Percentiles rank a stretch among this genome's conserved stretches.
Conservation (phyloP, 2,113 vertebrate genomes). For the Tenebrosternarchus preto region DNA sequence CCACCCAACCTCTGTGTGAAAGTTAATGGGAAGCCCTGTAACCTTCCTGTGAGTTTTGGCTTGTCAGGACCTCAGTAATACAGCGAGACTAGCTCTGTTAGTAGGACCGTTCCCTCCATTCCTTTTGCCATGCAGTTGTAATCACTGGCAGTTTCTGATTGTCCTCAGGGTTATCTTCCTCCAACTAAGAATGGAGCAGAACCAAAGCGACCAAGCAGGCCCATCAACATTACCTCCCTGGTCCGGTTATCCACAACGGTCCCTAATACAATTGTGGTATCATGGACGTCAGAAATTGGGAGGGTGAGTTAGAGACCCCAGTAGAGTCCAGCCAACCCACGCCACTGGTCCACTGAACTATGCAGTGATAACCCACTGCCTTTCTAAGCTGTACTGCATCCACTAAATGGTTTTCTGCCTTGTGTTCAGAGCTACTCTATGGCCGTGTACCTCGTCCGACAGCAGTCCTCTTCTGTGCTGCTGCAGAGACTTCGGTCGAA, state of each 20-base stretch:
- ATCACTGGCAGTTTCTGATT: background rate
- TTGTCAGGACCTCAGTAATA: background rate
- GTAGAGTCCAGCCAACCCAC: background rate
- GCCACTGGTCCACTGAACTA: background rate
- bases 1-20: conserved; percentile 97
- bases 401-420: background rate
- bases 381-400: background rate
- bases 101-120: background rate
- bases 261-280: conserved; percentile 96
- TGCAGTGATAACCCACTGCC: background rate
- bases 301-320: conserved; percentile 77
- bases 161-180: conserved; percentile 92
- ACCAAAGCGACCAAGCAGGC: conserved; percentile 98
- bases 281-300: conserved; percentile 98
- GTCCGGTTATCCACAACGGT: conserved; percentile 95
- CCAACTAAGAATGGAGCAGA: conserved; percentile 99
- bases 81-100: too few relatives aligned
- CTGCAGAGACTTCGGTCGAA: conserved; percentile 94
- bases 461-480: conserved; percentile 93
- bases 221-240: conserved; percentile 98
- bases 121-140: background rate
- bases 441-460: conserved; percentile 97
- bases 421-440: conserved; percentile 90
- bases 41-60: conserved; percentile 89
- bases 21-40: conserved; percentile 97